Percentiles rank a stretch among this genome's conserved stretches.
phyloP scores from a whole-genome alignment of 1,140 invertebrate species.

The Archegozetes longisetosus region DNA sequence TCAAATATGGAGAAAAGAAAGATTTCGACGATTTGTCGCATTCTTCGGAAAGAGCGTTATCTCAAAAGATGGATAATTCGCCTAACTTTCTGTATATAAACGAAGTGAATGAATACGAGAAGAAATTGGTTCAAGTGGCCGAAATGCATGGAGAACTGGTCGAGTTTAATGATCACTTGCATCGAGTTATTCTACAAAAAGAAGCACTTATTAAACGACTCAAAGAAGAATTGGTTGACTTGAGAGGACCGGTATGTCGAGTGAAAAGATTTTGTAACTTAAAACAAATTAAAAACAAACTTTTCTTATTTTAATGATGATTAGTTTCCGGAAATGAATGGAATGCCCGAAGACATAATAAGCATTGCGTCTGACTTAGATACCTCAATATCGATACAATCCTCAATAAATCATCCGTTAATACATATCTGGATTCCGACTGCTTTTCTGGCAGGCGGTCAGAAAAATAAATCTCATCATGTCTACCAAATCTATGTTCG shows the following conservation, averaged over 20 bases:
- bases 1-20: conserved; percentile 31
- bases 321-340: conserved; percentile 24
- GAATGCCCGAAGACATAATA: conserved; percentile 23
- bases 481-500: conserved; percentile 75
- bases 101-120: conserved; percentile 67
- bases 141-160: conserved; percentile 91
- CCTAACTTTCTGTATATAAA: conserved; percentile 21
- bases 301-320: conserved; percentile 7
- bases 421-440: conserved; percentile 83
- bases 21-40: not conserved
- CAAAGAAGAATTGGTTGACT: conserved; percentile 45
- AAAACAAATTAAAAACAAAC: no score
- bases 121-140: conserved; percentile 78
- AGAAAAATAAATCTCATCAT: conserved; percentile 42
- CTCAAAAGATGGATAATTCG: not conserved
- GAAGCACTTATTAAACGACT: conserved; percentile 46
- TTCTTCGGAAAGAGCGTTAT: not conserved
- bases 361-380: conserved; percentile 25
- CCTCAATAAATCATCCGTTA: conserved; percentile 29
- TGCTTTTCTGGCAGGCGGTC: conserved; percentile 62
- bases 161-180: conserved; percentile 67
- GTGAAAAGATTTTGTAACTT: not conserved
- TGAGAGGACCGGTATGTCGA: conserved; percentile 35
- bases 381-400: conserved; percentile 14
- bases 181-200: conserved; percentile 37